phyloP scores from a whole-genome alignment of 2,888 invertebrate species.

The Gandaritis pyraliata region DNA sequence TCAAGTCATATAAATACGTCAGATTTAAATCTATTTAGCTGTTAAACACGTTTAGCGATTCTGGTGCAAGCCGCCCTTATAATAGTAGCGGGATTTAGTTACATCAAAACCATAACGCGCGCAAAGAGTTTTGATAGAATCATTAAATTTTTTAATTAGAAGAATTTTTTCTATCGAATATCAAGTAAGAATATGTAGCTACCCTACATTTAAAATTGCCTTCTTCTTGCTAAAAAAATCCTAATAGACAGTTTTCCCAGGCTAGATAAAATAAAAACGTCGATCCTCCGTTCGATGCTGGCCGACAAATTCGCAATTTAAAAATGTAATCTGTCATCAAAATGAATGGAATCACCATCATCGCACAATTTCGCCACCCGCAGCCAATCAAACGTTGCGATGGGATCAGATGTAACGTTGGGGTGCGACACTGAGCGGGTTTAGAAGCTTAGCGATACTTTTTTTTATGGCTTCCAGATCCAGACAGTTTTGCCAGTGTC shows the following conservation, averaged over 20 bases:
- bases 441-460: conserved; percentile 24
- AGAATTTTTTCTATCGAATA: too few species aligned
- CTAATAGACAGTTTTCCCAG: conserved; percentile 30
- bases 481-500: too few species aligned
- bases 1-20: too few species aligned
- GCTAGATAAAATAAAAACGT: conserved; percentile 35
- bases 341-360: conserved; percentile 77
- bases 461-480: conserved; percentile 6
- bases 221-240: conserved; percentile 9
- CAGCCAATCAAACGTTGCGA: conserved; percentile 79
- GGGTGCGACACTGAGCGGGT: conserved; percentile 45
- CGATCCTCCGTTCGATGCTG: conserved; percentile 26
- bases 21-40: too few species aligned
- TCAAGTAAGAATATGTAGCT: too few species aligned
- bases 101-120: too few species aligned
- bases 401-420: conserved; percentile 68
- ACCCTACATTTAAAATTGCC: too few species aligned
- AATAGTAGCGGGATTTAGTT: too few species aligned
- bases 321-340: conserved; percentile 79
- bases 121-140: neutral
- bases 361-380: conserved; percentile 81
- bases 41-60: too few species aligned
- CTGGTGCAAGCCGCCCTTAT: too few species aligned
- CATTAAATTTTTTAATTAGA: too few species aligned
- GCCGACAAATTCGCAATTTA: conserved; percentile 44